Base-by-base conservation (phyloP, 1,140 invertebrate genomes). In the Brachionus rubens region DNA sequence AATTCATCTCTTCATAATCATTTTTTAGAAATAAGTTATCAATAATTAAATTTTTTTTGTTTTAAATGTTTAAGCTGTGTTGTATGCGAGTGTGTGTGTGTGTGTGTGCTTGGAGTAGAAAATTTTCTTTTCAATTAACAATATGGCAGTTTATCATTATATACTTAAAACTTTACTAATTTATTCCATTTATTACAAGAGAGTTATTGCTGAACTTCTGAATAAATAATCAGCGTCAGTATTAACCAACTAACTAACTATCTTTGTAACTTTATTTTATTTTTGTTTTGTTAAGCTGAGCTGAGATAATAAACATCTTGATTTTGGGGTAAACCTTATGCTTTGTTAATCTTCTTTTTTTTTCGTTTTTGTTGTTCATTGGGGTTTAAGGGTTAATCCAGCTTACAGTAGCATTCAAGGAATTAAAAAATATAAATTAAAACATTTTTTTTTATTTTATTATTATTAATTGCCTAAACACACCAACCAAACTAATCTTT, bases 101-200 rank as follows among this genome's bases (percentile, higher is more conserved):
- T n/a, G n/a, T n/a, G n/a, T n/a, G n/a, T n/a, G n/a, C n/a, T n/a
- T n/a, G n/a, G n/a, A n/a, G n/a, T n/a, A n/a, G 9, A 36, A 30
- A 36, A 59, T 36, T 33, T 33, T 36, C 19, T 16, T 59, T 59
- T 16, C 26, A 59, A 59, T 33, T 59, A 59, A 36, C 12, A 28
- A 59, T 33, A 30, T 36, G 36, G 30, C 54, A 36, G 19, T 16
- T 59, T 19, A 16, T 59, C 54, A 59, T 59, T 33, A 10, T 36
- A 36, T 52, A 52, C 50, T 59, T 59, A 59, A 59, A n/a, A n/a
- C n/a, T n/a, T n/a, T 59, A 59, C 30, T 59, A 59, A 59, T 59
- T 59, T 59, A 59, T 59, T 59, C 33, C 54, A 16, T 10, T 59
- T 59, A 26, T 36, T 59, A 5, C n/a, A n/a, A n/a, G n/a, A n/a